phyloP scores from a whole-genome alignment of 2,113 vertebrate species.

The Triplophysa rosa region DNA sequence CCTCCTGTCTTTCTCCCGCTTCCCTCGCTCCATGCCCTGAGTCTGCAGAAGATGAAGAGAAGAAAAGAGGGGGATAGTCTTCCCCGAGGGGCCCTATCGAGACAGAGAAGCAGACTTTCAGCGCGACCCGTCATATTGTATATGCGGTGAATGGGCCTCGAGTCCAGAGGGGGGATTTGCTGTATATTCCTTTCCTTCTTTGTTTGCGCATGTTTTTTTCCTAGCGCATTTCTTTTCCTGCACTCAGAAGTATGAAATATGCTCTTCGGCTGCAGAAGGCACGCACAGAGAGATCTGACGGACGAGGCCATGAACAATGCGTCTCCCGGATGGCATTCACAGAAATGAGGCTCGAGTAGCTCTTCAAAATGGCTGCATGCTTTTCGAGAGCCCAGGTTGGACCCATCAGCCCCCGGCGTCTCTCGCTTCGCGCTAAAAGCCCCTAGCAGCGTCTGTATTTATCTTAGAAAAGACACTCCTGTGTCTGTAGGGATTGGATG shows the following conservation, averaged over 20 bases:
- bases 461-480: conserved; percentile 33
- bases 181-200: conserved; percentile 58
- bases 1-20: conserved; percentile 30
- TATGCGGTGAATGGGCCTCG: conserved; percentile 65
- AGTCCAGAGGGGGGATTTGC: conserved; percentile 45
- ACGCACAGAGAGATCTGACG: conserved; percentile 33
- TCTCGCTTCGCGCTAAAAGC: conserved; percentile 4
- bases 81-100: conserved; percentile 46
- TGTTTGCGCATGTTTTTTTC: conserved; percentile 54
- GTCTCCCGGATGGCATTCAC: conserved; percentile 43
- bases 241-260: conserved; percentile 60
- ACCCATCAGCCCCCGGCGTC: conserved; percentile 15
- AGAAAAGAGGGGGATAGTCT: conserved; percentile 44
- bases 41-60: conserved; percentile 52
- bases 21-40: conserved; percentile 25
- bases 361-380: conserved; percentile 28
- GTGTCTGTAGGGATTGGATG: not conserved
- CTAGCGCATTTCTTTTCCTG: conserved; percentile 52
- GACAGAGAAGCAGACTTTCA: conserved; percentile 61
- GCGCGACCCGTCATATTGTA: conserved; percentile 62
- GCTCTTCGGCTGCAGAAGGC: conserved; percentile 57
- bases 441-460: conserved; percentile 24
- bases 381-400: conserved; percentile 41
- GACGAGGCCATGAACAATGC: conserved; percentile 58
- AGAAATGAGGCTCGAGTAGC: conserved; percentile 25